Evolutionary conservation across 2,113 vertebrate species (phyloP), one percentile per base, ranked within the genome.

Genomic region (Piprites chloris): DNA sequence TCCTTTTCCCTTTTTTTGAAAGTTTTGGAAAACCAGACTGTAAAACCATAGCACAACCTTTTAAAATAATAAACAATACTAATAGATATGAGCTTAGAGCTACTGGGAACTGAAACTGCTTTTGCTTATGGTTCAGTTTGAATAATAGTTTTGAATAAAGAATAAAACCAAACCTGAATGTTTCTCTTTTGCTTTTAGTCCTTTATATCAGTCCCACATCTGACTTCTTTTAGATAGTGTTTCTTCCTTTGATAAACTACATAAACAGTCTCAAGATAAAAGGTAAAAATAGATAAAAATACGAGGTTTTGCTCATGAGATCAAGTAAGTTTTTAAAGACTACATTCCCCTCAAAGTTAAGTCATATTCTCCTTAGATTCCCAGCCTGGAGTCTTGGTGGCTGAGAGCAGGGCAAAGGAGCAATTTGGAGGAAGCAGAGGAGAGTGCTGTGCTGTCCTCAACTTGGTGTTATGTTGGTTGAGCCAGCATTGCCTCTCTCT

Each of bases 101-200:
- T 77, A 6, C 41, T 52, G 41, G 44, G 41, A 94, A 76, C 37
- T 72, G 32, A 50, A 92, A 39, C 41, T 94, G 66, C 14, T 11
- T 87, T 85, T 72, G 66, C 42, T 91, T 68, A 56, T 89, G n/a
- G 66, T 84, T 91, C 52, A 37, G 14, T 33, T 73, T 74, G 28
- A 89, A 81, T 56, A 77, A 67, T 91, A 86, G 72, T 93, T 91
- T 63, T n/a, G n/a, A n/a, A n/a, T n/a, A 90, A 95, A 94, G 52
- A 50, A 69, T 52, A 62, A 83, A 41, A 22, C 13, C 44, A 85
- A 58, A 27, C 53, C 27, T 33, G 39, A 92, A 35, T 73, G 44
- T 72, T 94, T 75, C 42, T 83, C n/a, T 56, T 89, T 87, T 16
- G 14, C 50, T 93, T 92, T 90, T 91, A 86, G 67, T 83, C 35